Evolutionary conservation across 2,797 vertebrate species (phyloP).

Genomic region (Gymnopithys bicolor): DNA sequence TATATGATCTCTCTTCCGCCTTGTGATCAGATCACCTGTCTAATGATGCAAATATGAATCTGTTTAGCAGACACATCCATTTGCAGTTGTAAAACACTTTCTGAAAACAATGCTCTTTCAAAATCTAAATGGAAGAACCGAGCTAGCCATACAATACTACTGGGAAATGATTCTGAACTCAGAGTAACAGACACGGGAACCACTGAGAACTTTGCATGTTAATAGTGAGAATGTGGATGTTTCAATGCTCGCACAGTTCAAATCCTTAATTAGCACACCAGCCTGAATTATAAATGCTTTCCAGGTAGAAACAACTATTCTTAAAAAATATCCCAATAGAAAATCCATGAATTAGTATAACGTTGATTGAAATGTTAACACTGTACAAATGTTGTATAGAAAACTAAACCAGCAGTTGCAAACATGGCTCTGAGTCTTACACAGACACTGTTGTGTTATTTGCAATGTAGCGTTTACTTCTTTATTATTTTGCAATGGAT

Average conservation of each 20-base stretch:
- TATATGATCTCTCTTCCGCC: neutral
- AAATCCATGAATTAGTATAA: neutral
- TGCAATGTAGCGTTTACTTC: neutral
- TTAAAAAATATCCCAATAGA: neutral
- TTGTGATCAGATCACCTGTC: conserved; percentile 19
- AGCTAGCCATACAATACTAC: neutral
- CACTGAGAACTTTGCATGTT: neutral
- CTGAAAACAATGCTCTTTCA: conserved; percentile 24
- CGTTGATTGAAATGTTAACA: neutral
- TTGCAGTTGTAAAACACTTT: conserved; percentile 25
- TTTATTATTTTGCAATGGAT: neutral
- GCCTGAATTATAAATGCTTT: conserved; percentile 20
- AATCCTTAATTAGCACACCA: neutral
- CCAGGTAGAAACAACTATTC: neutral
- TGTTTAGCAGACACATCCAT: conserved; percentile 55
- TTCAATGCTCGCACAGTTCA: neutral
- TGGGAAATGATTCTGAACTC: conserved; percentile 16
- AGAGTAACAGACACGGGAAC: neutral
- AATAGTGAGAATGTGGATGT: conserved; percentile 1
- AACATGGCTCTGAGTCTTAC: neutral
- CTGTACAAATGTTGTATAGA: neutral
- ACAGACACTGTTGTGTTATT: neutral
- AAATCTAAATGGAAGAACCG: neutral
- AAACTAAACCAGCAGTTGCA: neutral
- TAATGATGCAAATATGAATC: conserved; percentile 50